Conservation (phyloP, 2,888 invertebrate genomes). For the Erebia epiphron region DNA sequence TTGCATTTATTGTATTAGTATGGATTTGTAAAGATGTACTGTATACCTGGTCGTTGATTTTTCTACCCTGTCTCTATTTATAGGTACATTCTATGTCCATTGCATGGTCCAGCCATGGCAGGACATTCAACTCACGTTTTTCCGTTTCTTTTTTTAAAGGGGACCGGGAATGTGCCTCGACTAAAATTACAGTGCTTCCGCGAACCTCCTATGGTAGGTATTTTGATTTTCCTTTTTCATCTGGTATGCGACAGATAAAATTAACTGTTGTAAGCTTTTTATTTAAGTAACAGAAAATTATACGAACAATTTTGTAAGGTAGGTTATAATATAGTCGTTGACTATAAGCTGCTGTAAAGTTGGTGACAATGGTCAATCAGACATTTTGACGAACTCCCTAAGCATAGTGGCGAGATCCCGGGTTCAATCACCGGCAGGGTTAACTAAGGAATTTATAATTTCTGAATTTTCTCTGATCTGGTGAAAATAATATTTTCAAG, state of each 20-base stretch:
- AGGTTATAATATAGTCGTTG: too few relatives aligned
- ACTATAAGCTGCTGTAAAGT: too few relatives aligned
- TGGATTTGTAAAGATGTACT: too few relatives aligned
- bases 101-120: slow-evolving; percentile 52
- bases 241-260: slow-evolving; percentile 35
- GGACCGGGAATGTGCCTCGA: slow-evolving; percentile 67
- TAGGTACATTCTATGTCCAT: slow-evolving; percentile 64
- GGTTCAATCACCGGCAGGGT: too few relatives aligned
- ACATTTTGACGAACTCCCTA: too few relatives aligned
- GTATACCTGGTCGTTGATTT: not conserved
- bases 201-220: slow-evolving; percentile 58
- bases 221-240: slow-evolving; percentile 73
- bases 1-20: too few relatives aligned
- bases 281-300: slow-evolving; percentile 9
- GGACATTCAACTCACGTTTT: slow-evolving; percentile 67
- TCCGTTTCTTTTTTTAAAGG: slow-evolving; percentile 66
- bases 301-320: not conserved
- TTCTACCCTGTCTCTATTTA: slow-evolving; percentile 47
- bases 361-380: too few relatives aligned
- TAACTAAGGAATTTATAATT: too few relatives aligned
- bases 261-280: slow-evolving; percentile 18
- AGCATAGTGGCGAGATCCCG: too few relatives aligned
- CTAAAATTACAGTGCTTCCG: slow-evolving; percentile 78
- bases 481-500: too few relatives aligned
- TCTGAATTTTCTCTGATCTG: too few relatives aligned